Evolutionary conservation across 2,888 invertebrate species (phyloP).

Genomic region (Zhengitettix transpicula): DNA sequence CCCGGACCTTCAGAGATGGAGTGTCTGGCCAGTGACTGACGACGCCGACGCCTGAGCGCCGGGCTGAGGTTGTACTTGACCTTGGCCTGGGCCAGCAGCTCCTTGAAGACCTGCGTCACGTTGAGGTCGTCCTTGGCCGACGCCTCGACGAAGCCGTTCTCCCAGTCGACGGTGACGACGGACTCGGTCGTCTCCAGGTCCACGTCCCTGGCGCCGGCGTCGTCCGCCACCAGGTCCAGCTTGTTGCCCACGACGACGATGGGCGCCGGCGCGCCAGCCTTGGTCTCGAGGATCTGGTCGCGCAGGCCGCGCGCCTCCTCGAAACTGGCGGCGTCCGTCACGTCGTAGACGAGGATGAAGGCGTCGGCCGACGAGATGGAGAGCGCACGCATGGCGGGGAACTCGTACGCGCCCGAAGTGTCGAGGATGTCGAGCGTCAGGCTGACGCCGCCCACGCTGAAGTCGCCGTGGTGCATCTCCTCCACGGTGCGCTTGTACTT

Average conservation of each 20-base stretch:
- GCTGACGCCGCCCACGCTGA: slow-evolving; percentile 42
- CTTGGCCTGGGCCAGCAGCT: slow-evolving; percentile 73
- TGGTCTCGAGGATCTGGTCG: slow-evolving; percentile 68
- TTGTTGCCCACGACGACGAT: slow-evolving; percentile 94
- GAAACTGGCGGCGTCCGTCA: slow-evolving; percentile 68
- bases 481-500: slow-evolving; percentile 94
- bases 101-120: slow-evolving; percentile 70
- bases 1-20: slow-evolving; percentile 29
- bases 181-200: slow-evolving; percentile 69
- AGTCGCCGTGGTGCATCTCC: slow-evolving; percentile 89
- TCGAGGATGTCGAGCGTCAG: slow-evolving; percentile 84
- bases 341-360: slow-evolving; percentile 86
- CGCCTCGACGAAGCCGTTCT: slow-evolving; percentile 80
- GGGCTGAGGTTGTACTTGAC: slow-evolving; percentile 80
- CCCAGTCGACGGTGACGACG: slow-evolving; percentile 78
- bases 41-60: slow-evolving; percentile 57
- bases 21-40: slow-evolving; percentile 54
- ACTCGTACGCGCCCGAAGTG: slow-evolving; percentile 77
- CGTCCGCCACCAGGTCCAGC: slow-evolving; percentile 56
- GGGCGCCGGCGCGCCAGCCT: slow-evolving; percentile 63
- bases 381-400: slow-evolving; percentile 90
- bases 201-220: slow-evolving; percentile 36
- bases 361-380: slow-evolving; percentile 92
- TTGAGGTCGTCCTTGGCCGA: slow-evolving; percentile 80
- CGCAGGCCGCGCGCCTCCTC: slow-evolving; percentile 58